Evolutionary conservation across 2,888 invertebrate species (phyloP).

Genomic region (Eupithecia dodoneata): DNA sequence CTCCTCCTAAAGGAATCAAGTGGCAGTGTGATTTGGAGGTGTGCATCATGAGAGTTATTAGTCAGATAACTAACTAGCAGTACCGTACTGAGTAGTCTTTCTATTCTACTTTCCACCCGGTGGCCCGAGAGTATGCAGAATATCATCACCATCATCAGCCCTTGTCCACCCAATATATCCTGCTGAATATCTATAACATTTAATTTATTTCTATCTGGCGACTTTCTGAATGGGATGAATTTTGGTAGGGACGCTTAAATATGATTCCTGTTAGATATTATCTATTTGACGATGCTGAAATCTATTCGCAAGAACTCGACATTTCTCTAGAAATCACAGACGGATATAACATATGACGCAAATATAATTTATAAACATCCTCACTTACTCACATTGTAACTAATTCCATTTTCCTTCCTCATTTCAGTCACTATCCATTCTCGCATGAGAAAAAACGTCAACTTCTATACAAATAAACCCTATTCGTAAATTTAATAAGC

Average conservation of each 20-base stretch:
- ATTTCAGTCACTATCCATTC: constrained; percentile 13
- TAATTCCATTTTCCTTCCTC: constrained; percentile 21
- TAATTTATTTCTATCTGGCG: no score
- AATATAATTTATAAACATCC: neutral
- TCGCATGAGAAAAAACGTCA: constrained; percentile 17
- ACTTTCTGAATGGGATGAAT: no score
- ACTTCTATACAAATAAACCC: constrained; percentile 11
- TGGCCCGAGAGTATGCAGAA: neutral
- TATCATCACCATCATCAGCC: neutral
- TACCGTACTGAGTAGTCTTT: neutral
- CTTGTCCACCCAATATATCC: neutral
- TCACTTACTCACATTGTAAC: neutral
- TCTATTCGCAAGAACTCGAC: neutral
- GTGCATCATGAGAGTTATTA: neutral
- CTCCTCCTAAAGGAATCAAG: constrained; percentile 90
- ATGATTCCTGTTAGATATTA: neutral
- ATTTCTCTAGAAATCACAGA: neutral
- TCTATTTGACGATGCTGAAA: neutral
- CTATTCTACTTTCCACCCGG: neutral
- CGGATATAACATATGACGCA: constrained; percentile 3
- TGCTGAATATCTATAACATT: no score
- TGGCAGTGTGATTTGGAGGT: neutral
- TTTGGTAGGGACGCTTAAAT: neutral
- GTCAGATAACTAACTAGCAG: neutral
- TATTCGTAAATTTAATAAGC: constrained; percentile 14